Evolutionary conservation across 2,888 invertebrate genomes (phyloP).

Genomic region (Eupithecia pulchellata): DNA sequence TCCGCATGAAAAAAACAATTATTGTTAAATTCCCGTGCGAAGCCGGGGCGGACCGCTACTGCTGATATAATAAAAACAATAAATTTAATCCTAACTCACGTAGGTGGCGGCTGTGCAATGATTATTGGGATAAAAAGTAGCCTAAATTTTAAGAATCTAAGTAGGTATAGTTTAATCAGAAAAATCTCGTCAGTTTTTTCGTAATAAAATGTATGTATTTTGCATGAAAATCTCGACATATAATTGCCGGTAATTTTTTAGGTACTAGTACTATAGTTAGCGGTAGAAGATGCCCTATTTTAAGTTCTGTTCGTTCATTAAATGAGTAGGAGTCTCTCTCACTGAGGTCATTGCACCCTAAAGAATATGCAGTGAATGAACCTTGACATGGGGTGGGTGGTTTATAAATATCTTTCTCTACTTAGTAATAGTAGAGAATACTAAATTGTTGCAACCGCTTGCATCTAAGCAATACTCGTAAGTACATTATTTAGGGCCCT

Average conservation of each 20-base stretch:
- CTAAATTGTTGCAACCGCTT: background rate
- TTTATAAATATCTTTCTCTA: slow-evolving; percentile 7
- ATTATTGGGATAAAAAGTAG: background rate
- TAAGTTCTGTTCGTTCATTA: background rate
- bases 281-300: background rate
- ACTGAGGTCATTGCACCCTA: background rate
- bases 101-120: background rate
- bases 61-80: no score
- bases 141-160: no score
- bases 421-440: background rate
- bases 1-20: no score
- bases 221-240: no score
- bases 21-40: no score
- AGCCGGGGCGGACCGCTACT: no score
- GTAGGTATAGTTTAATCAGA: no score
- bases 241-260: no score
- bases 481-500: background rate
- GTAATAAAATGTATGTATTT: no score
- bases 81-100: background rate
- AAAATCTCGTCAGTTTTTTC: no score
- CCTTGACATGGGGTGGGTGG: slow-evolving; percentile 8
- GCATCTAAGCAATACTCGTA: no score
- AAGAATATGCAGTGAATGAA: background rate
- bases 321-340: background rate
- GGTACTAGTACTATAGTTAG: no score